Base-by-base conservation (phyloP, 2,888 invertebrate genomes). In the Chymomyza caudatula region DNA sequence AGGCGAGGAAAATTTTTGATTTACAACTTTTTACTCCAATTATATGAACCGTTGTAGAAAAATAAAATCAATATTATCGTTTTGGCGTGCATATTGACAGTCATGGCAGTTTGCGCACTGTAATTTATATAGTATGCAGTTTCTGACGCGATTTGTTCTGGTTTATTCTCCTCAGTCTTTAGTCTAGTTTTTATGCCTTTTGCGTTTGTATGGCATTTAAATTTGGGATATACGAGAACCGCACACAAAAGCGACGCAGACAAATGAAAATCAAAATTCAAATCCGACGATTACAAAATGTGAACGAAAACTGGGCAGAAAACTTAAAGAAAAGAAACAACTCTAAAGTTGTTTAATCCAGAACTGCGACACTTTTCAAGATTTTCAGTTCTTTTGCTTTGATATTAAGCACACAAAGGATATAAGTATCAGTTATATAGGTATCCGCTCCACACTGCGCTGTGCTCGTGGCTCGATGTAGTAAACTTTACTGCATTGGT, bases 41-140 rank as follows among this genome's bases (percentile, higher is more conserved):
- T 90, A 84, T 90, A 90, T 67, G 90, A 90, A 80, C 90, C 90
- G 88, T 90, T 90, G 74, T 90, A 90, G 87, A 89, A 90, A 89
- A 90, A 90, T 83, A 90, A 89, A 87, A 90, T 90, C 88, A 90
- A 88, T 87, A 90, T 90, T 79, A 90, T 89, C 85, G 88, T 86
- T 87, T 88, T 88, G 69, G 84, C 81, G 87, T 88, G 88, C 90
- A 89, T 90, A 86, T 90, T 87, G 85, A 81, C 78, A 73, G 86
- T 86, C 87, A 87, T 88, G 67, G 78, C 86, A 80, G 69, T 67
- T 51, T 51, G 1, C 13, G 8, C 2, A 51, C 15, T 17, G 8
- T 15, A 15, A 17, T 17, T 49, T 1, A 5, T 0, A 13, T 47
- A 17, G 4, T 47, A 51, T 8, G 5, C 42, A 19, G 11, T 56